A percentile compares a stretch with the other conserved stretches of the same genome.
Conservation (phyloP, 2,888 invertebrate genomes). For the Sphinx pinastri region DNA sequence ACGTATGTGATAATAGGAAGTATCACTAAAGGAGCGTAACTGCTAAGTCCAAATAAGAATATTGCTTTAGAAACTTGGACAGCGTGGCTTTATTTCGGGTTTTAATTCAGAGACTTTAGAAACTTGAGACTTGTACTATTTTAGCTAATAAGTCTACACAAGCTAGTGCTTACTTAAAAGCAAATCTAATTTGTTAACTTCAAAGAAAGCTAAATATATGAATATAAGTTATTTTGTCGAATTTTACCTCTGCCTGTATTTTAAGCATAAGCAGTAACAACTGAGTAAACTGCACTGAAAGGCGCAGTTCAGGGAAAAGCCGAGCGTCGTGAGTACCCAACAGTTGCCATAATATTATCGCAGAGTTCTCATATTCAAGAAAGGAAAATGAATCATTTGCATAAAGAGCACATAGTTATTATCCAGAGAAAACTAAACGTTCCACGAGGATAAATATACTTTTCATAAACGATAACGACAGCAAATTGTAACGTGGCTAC, state of each 20-base stretch:
- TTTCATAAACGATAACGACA: background rate
- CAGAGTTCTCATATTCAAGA: slow-evolving; percentile 3
- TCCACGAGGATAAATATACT: background rate
- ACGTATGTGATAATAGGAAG: background rate
- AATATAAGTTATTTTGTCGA: too few species aligned
- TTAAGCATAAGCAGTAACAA: background rate
- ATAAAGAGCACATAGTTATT: background rate
- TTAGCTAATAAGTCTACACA: too few species aligned
- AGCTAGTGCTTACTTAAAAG: too few species aligned
- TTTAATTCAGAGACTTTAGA: too few species aligned
- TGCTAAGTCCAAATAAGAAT: background rate
- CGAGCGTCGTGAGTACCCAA: background rate
- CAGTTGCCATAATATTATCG: background rate
- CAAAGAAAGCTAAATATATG: too few species aligned
- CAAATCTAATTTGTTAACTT: too few species aligned
- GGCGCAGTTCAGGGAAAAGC: background rate
- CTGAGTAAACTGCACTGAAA: background rate
- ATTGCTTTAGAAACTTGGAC: too few species aligned
- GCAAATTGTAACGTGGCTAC: too few species aligned
- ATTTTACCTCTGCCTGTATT: background rate
- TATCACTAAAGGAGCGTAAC: background rate
- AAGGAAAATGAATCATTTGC: background rate
- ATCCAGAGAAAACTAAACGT: background rate
- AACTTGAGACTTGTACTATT: too few species aligned
- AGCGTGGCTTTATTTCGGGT: too few species aligned